Base-by-base conservation (phyloP, 2,888 invertebrate species). In the Chalcosyrphus nemorum region DNA sequence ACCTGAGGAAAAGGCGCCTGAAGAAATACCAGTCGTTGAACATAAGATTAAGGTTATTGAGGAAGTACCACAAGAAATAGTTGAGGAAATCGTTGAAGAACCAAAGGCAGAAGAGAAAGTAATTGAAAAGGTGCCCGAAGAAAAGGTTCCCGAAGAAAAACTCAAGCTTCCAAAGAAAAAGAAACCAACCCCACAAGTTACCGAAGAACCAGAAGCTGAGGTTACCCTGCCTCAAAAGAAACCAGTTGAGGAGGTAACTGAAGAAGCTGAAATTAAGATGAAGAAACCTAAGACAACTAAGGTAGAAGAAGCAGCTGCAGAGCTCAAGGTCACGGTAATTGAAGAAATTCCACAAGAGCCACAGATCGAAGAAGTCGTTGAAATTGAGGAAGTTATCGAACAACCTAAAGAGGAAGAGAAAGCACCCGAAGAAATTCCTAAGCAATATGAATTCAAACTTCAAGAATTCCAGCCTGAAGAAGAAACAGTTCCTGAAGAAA, bases 161-260 rank as follows among this genome's bases (percentile, higher is more conserved):
- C 86, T 75, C 82, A 89, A 82, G 87, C 86, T 89, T 15, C 88
- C 87, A 0, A 88, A 88, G 47, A 90, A 90, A 43, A 90, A 87
- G 85, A 88, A 89, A n/a, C 86, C 87, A 0, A 81, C 68, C 2
- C 78, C 86, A 6, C 76, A 89, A 24, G 87, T 89, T 50, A 86
- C 87, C 71, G 70, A 86, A 52, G 86, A 88, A 81, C 88, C 89
- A 57, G 87, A 88, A 9, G 90, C 90, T 78, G 88, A 90, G 68
- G 86, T 87, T 17, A 88, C 90, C 2, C 89, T 90, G 77, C 86
- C 76, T 86, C 87, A 86, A 89, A 90, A 89, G 59, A 89, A 89
- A 72, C 88, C 88, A 21, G 88, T 88, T 32, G 88, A 88, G 50
- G 65, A 87, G 59, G 81, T 86, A 19, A 71, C 78, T 11, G 78